phyloP scores from a whole-genome alignment of 2,797 vertebrate species.

The Spea hammondii region DNA sequence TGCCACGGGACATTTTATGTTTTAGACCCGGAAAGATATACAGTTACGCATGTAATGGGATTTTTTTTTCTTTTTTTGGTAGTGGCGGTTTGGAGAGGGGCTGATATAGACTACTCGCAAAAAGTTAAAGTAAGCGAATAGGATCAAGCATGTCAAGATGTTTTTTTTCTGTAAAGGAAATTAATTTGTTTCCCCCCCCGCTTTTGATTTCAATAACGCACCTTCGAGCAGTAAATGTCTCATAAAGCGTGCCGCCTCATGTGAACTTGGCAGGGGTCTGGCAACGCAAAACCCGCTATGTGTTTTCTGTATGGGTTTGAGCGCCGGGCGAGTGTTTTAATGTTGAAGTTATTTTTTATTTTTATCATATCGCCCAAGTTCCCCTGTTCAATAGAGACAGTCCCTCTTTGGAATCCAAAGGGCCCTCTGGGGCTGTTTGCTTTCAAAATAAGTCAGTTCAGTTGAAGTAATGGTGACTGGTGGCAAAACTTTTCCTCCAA shows the following conservation, averaged over 20 bases:
- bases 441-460: no score
- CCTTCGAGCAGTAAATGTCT: conserved; percentile 5
- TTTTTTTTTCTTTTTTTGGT: background rate
- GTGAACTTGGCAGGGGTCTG: background rate
- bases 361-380: no score
- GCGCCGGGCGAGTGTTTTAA: no score
- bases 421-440: no score
- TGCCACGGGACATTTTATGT: conserved; percentile 59
- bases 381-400: no score
- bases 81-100: background rate
- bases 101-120: background rate
- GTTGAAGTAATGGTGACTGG: no score
- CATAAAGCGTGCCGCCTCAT: background rate
- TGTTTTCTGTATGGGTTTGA: no score
- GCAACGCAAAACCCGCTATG: background rate
- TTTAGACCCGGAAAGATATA: conserved; percentile 60
- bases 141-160: background rate
- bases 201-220: conserved; percentile 7
- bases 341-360: no score
- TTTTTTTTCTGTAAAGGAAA: conserved; percentile 7
- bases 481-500: no score
- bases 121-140: background rate
- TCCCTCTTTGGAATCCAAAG: no score
- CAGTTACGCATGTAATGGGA: conserved; percentile 1
- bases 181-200: background rate